Percentiles rank a stretch among this genome's conserved stretches.
phyloP scores from a whole-genome alignment of 2,888 invertebrate genomes.

The Eubasilissa splendida region DNA sequence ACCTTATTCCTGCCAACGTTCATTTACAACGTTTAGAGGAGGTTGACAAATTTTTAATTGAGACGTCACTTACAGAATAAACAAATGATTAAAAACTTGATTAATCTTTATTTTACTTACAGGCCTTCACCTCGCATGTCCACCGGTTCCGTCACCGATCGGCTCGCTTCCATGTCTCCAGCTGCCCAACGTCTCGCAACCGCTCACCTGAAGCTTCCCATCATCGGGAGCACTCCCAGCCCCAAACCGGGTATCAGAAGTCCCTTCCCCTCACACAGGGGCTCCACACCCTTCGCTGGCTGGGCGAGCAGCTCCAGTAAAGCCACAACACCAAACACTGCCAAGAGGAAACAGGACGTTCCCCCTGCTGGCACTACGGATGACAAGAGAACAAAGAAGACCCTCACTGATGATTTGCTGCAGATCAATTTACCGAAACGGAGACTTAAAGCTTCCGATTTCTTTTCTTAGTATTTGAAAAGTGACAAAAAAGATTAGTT shows the following conservation, averaged over 20 bases:
- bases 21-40: too few relatives aligned
- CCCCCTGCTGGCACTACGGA: slow-evolving; percentile 55
- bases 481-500: background rate
- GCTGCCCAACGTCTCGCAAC: slow-evolving; percentile 93
- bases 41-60: too few relatives aligned
- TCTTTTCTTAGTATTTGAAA: slow-evolving; percentile 70
- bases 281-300: slow-evolving; percentile 60
- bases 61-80: too few relatives aligned
- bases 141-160: slow-evolving; percentile 77
- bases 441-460: slow-evolving; percentile 86
- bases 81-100: too few relatives aligned
- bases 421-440: slow-evolving; percentile 84
- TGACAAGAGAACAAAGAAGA: slow-evolving; percentile 64
- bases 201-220: slow-evolving; percentile 47
- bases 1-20: too few relatives aligned
- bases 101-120: slow-evolving; percentile 10
- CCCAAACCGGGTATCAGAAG: slow-evolving; percentile 62
- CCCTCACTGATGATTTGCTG: slow-evolving; percentile 88
- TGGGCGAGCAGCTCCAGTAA: slow-evolving; percentile 60
- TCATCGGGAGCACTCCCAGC: slow-evolving; percentile 41
- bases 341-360: slow-evolving; percentile 59
- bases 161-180: slow-evolving; percentile 93
- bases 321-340: slow-evolving; percentile 62
- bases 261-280: slow-evolving; percentile 40
- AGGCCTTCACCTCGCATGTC: slow-evolving; percentile 55